Percentiles rank a stretch among this genome's conserved stretches.
phyloP scores from a whole-genome alignment of 2,797 vertebrate species.

The Heliangelus exortis region DNA sequence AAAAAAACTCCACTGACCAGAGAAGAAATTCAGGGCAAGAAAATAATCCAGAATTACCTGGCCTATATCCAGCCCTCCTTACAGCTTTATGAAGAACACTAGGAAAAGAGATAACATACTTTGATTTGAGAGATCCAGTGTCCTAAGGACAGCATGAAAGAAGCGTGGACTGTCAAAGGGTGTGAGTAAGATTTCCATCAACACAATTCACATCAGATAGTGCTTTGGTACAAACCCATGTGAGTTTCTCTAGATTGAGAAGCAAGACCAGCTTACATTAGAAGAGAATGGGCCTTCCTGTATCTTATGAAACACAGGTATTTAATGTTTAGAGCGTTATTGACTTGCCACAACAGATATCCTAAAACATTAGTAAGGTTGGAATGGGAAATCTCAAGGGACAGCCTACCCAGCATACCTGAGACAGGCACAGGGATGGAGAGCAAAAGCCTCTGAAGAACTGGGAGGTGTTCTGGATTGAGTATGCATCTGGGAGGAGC shows the following conservation, averaged over 20 bases:
- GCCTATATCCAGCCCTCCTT: not conserved
- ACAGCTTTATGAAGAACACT: not conserved
- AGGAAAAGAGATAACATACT: not conserved
- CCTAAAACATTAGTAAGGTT: not conserved
- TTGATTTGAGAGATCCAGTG: not conserved
- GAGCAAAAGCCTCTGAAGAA: not conserved
- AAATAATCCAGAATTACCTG: slow-evolving; percentile 2
- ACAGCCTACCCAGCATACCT: slow-evolving; percentile 52
- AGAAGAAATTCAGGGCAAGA: slow-evolving; percentile 34
- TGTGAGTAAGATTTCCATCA: not conserved
- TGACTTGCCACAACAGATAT: slow-evolving; percentile 5
- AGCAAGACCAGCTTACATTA: not conserved
- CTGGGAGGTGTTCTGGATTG: not conserved
- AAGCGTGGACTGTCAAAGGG: not conserved
- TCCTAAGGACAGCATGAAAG: not conserved
- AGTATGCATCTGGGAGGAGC: not conserved
- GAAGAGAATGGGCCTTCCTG: not conserved
- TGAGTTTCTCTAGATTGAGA: not conserved
- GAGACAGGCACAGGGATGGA: not conserved
- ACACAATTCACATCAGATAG: not conserved
- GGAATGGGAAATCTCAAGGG: slow-evolving; percentile 36
- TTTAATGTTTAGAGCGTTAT: not conserved
- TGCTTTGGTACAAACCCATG: not conserved
- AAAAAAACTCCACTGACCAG: not conserved
- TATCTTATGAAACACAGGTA: not conserved